Evolutionary conservation across 1,140 invertebrate genomes (phyloP).

Genomic region (Telenomus remus): DNA sequence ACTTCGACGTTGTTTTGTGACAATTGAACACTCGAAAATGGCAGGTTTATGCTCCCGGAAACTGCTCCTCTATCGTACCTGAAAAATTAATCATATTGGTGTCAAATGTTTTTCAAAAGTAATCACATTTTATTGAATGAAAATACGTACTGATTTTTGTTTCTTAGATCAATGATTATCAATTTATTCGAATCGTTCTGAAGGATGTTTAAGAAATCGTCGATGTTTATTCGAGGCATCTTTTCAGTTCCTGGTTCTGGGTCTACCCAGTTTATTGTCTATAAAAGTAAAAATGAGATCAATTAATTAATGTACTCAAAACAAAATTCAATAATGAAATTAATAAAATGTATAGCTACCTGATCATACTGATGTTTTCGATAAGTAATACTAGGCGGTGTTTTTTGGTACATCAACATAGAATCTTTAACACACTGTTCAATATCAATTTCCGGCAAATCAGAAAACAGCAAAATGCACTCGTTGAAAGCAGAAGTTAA

Average conservation of each 20-base stretch:
- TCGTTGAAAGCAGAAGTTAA: constrained; percentile 96
- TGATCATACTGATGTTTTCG: constrained; percentile 83
- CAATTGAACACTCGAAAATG: constrained; percentile 84
- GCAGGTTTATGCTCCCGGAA: constrained; percentile 89
- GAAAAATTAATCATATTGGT: constrained; percentile 45
- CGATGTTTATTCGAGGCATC: constrained; percentile 86
- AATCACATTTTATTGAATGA: neutral
- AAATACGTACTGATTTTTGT: constrained; percentile 80
- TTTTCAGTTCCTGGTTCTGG: constrained; percentile 70
- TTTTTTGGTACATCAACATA: constrained; percentile 88
- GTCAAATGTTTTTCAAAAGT: too few relatives aligned
- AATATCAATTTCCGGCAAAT: constrained; percentile 98
- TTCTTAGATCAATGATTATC: constrained; percentile 86
- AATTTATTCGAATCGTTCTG: constrained; percentile 81
- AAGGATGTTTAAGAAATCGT: constrained; percentile 86
- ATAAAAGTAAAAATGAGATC: neutral
- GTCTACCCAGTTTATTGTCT: constrained; percentile 81
- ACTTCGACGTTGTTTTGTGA: constrained; percentile 79
- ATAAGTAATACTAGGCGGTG: constrained; percentile 91
- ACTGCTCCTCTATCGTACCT: constrained; percentile 86
- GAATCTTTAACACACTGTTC: constrained; percentile 94
- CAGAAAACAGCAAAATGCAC: constrained; percentile 97
- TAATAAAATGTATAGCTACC: constrained; percentile 50
- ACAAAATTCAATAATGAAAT: neutral
- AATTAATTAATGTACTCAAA: too few relatives aligned